Percentiles rank a stretch among this genome's conserved stretches.
These are phyloP conservation scores for Phortica okadai DNA, from an alignment of 2,888 invertebrate species.

Conservation along the genomic window DNA sequence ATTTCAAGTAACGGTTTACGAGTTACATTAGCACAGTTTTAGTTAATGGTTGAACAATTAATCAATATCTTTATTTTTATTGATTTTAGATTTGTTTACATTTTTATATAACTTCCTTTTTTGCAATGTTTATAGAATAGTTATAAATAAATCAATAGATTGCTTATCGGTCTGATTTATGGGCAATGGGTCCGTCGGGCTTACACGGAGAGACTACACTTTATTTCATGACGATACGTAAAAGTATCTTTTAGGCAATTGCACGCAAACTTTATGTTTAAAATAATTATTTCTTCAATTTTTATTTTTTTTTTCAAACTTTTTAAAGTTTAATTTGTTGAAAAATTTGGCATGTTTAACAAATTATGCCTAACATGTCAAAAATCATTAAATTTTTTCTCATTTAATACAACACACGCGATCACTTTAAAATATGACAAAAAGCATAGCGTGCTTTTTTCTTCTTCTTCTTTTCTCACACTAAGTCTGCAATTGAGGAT, in stretches of 20 bases:
- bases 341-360: conserved; percentile 15
- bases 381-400: conserved; percentile 5
- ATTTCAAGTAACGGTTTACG: not conserved
- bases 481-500: not conserved
- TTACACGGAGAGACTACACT: no score
- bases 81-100: not conserved
- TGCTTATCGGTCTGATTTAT: conserved; percentile 14
- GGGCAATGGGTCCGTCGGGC: not conserved
- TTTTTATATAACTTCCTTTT: not conserved
- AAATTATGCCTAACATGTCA: conserved; percentile 13
- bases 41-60: not conserved
- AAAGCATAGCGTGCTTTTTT: not conserved
- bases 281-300: not conserved
- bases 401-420: conserved; percentile 18
- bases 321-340: conserved; percentile 19
- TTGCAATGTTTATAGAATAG: not conserved
- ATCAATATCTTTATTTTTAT: not conserved
- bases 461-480: not conserved
- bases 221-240: not conserved
- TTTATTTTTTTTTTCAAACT: conserved; percentile 3
- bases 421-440: conserved; percentile 6
- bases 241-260: not conserved
- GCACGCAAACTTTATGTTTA: no score
- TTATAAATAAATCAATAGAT: conserved; percentile 10
- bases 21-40: no score